Evolutionary conservation across 2,797 vertebrate genomes (phyloP).

Genomic region (Helicolenus hilgendorfi): DNA sequence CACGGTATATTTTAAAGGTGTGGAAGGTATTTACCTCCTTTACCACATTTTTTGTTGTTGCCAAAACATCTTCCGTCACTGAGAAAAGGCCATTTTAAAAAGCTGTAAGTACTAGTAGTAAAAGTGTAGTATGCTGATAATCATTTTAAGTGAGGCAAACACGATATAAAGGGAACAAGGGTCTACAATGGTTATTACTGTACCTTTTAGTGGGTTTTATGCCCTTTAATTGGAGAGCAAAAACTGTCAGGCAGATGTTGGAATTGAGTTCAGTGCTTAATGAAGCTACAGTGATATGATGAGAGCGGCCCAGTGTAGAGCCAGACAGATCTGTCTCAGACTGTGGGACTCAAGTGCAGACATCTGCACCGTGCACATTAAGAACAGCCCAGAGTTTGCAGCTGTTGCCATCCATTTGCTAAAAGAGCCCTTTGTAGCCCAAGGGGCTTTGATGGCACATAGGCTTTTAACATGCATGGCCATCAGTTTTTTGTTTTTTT

Average conservation of each 20-base stretch:
- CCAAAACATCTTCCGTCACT: background rate
- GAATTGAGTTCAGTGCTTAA: conserved; percentile 57
- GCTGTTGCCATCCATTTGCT: conserved; percentile 86
- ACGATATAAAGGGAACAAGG: background rate
- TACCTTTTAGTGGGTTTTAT: conserved; percentile 2
- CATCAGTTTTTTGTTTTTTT: conserved; percentile 3
- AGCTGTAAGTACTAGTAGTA: background rate
- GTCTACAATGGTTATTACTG: conserved; percentile 1
- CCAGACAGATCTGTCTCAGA: conserved; percentile 79
- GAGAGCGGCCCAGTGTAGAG: conserved; percentile 60
- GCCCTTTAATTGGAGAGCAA: conserved; percentile 42
- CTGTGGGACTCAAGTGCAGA: conserved; percentile 80
- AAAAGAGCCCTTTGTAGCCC: conserved; percentile 85
- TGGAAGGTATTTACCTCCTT: background rate
- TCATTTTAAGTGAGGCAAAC: background rate
- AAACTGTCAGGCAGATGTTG: conserved; percentile 68
- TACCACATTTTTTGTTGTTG: background rate
- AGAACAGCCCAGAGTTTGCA: conserved; percentile 81
- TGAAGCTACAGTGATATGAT: conserved; percentile 68
- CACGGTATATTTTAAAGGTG: background rate
- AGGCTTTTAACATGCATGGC: conserved; percentile 85
- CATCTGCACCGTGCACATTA: conserved; percentile 84
- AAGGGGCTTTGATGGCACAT: conserved; percentile 85
- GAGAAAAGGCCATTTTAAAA: background rate
- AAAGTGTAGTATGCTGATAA: background rate